These are phyloP conservation scores for Pammene aurita DNA, from an alignment of 2,888 invertebrate species.

Conservation along the genomic window DNA sequence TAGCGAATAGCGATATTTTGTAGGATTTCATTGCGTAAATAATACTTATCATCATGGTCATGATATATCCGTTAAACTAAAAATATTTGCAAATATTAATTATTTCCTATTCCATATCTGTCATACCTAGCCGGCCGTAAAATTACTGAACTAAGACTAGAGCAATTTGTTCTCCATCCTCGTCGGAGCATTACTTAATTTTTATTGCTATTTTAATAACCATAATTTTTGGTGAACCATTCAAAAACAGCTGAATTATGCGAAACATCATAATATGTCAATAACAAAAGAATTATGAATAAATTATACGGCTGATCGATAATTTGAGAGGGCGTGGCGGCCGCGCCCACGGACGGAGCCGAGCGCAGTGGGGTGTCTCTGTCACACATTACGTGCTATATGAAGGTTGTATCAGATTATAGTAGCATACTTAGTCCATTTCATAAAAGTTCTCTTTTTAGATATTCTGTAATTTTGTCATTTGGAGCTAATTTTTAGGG, in stretches of 20 bases:
- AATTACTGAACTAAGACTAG: too few relatives aligned
- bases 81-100: too few relatives aligned
- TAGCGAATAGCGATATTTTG: too few relatives aligned
- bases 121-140: too few relatives aligned
- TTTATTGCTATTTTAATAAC: background rate
- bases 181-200: constrained; percentile 1
- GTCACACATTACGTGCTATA: constrained; percentile 29
- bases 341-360: constrained; percentile 52
- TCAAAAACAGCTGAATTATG: constrained; percentile 28
- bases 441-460: background rate
- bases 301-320: constrained; percentile 73
- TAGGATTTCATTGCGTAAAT: too few relatives aligned
- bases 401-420: constrained; percentile 12
- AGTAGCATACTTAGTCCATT: constrained; percentile 12
- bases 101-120: too few relatives aligned
- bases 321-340: constrained; percentile 63
- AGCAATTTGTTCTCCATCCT: background rate
- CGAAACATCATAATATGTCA: constrained; percentile 49
- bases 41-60: too few relatives aligned
- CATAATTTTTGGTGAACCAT: background rate
- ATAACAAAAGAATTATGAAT: constrained; percentile 75
- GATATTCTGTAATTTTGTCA: background rate
- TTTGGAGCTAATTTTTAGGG: background rate
- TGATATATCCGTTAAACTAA: too few relatives aligned
- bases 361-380: constrained; percentile 46